Evolutionary conservation across 2,797 vertebrate species (phyloP).

Genomic region (Phyllotis vaccarum): DNA sequence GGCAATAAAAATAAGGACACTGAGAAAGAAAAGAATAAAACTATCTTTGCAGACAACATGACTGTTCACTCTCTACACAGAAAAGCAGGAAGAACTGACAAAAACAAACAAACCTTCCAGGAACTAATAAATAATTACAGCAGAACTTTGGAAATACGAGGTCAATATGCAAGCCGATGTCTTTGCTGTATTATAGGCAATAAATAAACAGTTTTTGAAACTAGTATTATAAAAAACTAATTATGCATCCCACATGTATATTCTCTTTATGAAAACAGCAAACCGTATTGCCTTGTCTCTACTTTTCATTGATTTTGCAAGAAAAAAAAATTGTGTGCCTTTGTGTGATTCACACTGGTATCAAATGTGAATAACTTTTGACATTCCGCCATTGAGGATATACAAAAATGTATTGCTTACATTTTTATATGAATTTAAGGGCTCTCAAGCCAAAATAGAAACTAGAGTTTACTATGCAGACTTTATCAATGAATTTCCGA

Average conservation of each 20-base stretch:
- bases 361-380: conserved; percentile 18
- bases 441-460: background rate
- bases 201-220: background rate
- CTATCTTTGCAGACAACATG: background rate
- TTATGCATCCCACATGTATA: background rate
- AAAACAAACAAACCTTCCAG: background rate
- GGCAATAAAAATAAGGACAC: background rate
- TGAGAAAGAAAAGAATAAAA: background rate
- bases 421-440: background rate
- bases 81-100: background rate
- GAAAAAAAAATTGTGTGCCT: background rate
- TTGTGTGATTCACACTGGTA: background rate
- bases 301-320: background rate
- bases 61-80: background rate
- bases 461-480: background rate
- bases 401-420: conserved; percentile 8
- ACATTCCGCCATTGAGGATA: background rate
- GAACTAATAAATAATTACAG: background rate
- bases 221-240: background rate
- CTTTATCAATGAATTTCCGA: background rate
- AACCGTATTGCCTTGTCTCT: background rate
- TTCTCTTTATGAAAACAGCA: background rate
- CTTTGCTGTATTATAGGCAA: background rate
- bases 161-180: background rate
- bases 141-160: background rate